A percentile compares a stretch with the other conserved stretches of the same genome.
These are phyloP conservation scores for Gnathochromis pfefferi DNA, from an alignment of 2,113 vertebrate genomes.

Conservation along the genomic window DNA sequence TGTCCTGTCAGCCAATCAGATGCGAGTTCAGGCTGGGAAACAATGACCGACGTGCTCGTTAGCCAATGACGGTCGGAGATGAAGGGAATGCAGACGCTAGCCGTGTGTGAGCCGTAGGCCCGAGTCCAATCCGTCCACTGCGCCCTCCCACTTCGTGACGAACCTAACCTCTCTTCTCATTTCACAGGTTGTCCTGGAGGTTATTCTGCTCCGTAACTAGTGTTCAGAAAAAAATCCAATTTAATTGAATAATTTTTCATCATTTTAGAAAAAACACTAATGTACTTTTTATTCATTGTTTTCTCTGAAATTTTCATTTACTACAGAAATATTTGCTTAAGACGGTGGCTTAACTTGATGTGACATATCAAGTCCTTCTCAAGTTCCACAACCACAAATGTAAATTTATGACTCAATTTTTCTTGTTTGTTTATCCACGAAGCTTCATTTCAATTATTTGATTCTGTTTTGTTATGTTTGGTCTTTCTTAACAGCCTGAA, in stretches of 20 bases:
- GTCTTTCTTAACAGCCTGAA: neutral
- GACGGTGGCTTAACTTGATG: neutral
- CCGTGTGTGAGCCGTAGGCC: neutral
- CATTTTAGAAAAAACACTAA: neutral
- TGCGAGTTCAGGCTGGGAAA: neutral
- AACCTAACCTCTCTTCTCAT: neutral
- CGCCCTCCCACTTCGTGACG: neutral
- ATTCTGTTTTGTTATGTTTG: neutral
- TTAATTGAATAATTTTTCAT: neutral
- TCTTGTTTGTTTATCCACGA: neutral
- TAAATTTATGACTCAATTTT: neutral
- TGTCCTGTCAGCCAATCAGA: slow-evolving; percentile 39
- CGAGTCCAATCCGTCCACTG: neutral
- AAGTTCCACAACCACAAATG: neutral
- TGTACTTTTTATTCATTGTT: neutral
- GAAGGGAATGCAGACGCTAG: slow-evolving; percentile 23
- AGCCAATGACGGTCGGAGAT: slow-evolving; percentile 10
- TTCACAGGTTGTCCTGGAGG: neutral
- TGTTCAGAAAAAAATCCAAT: neutral
- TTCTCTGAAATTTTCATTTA: neutral
- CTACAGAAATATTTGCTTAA: neutral
- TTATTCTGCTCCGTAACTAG: neutral
- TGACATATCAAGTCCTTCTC: neutral
- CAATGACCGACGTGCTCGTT: neutral
- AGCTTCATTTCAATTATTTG: neutral